Percentiles rank a stretch among this genome's conserved stretches.
These are phyloP conservation scores for Emmelina monodactyla DNA, from an alignment of 2,888 invertebrate genomes.

Conservation along the genomic window DNA sequence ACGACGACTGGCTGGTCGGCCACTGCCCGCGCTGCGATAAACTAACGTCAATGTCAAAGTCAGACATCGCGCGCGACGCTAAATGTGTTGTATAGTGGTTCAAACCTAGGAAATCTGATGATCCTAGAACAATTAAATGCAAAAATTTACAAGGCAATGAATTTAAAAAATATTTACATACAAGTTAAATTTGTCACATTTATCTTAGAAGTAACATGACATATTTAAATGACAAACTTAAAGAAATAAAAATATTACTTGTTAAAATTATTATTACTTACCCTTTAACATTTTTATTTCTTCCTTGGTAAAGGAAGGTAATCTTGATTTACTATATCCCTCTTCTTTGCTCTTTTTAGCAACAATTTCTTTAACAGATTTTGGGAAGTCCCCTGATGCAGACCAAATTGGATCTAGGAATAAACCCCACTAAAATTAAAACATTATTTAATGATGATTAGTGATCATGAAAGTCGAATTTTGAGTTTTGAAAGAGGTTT, in stretches of 20 bases:
- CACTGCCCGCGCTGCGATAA: constrained; percentile 28
- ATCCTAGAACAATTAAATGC: too few species aligned
- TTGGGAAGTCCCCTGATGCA: constrained; percentile 55
- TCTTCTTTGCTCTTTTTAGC: constrained; percentile 37
- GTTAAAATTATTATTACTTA: constrained; percentile 15
- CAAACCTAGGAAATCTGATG: constrained; percentile 50
- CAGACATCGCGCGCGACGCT: constrained; percentile 17
- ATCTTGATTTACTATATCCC: constrained; percentile 29
- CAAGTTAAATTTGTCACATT: too few species aligned
- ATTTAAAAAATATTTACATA: too few species aligned
- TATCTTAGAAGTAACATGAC: too few species aligned
- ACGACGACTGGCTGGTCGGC: constrained; percentile 26
- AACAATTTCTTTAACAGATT: constrained; percentile 26
- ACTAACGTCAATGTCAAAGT: constrained; percentile 24
- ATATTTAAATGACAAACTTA: too few species aligned
- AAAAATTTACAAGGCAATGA: too few species aligned
- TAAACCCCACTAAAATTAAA: constrained; percentile 41
- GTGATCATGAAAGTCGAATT: too few species aligned
- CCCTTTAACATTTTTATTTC: constrained; percentile 39
- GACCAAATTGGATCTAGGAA: constrained; percentile 57
- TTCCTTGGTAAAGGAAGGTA: constrained; percentile 27
- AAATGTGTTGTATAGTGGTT: constrained; percentile 46
- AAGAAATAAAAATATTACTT: too few species aligned
- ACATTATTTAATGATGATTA: too few species aligned
- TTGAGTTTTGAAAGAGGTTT: too few species aligned